phyloP scores from a whole-genome alignment of 1,140 invertebrate genomes.

The Thrips palmi region DNA sequence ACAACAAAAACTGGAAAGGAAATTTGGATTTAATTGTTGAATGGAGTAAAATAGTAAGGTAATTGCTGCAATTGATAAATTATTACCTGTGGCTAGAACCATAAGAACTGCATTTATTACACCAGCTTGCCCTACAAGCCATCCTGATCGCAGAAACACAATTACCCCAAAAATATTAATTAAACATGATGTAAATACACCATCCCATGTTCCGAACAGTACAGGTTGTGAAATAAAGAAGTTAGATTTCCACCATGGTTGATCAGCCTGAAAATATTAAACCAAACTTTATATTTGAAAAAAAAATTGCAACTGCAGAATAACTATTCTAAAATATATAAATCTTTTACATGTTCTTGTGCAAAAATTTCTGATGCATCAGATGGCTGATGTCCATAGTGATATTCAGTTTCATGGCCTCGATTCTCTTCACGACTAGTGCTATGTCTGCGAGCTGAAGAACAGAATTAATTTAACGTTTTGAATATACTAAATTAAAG shows the following conservation, averaged over 20 bases:
- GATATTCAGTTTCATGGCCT: conserved; percentile 47
- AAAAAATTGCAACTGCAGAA: not conserved
- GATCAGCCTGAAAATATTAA: conserved; percentile 38
- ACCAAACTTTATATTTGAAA: conserved; percentile 5
- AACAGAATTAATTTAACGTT: too few relatives aligned
- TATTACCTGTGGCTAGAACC: conserved; percentile 64
- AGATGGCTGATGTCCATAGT: conserved; percentile 64
- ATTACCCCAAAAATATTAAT: conserved; percentile 97
- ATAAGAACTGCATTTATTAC: conserved; percentile 73
- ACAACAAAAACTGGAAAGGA: conserved; percentile 57
- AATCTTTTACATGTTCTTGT: conserved; percentile 50
- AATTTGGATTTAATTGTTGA: conserved; percentile 3
- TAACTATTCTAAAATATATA: conserved; percentile 4
- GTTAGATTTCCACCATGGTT: conserved; percentile 82
- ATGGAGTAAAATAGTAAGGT: not conserved
- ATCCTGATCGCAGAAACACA: conserved; percentile 87
- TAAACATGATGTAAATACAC: conserved; percentile 83
- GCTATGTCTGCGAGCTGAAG: not conserved
- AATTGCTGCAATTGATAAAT: too few relatives aligned
- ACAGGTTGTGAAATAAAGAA: conserved; percentile 87
- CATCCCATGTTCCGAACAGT: conserved; percentile 94
- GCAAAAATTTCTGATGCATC: conserved; percentile 74
- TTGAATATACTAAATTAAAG: too few relatives aligned
- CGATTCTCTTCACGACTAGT: conserved; percentile 28
- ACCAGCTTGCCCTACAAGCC: conserved; percentile 92